Evolutionary conservation across 1,140 invertebrate species (phyloP), one percentile per base, ranked within the genome.

Genomic region (Dendroctonus valens): DNA sequence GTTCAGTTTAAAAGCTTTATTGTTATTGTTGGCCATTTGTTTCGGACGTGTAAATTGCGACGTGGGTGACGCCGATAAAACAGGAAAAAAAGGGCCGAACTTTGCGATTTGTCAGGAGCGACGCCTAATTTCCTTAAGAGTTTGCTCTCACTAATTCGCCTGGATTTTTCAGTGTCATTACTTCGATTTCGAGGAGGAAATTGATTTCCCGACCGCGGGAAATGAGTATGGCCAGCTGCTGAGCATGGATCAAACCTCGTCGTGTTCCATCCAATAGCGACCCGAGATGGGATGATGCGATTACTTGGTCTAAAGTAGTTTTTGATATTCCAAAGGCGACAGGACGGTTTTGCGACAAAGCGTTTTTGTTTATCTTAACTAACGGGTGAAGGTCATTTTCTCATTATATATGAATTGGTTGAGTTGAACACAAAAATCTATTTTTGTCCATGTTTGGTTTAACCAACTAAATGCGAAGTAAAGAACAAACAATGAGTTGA

Each of bases 151-250:
- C 52, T 69, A 69, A 65, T 54, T n/a, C 8, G 44, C n/a, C 39
- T 50, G 12, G 65, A 63, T 71, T 67, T 75, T 75, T 54, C 72
- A 77, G 76, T 77, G 76, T 70, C 76, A 77, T 67, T 77, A 77
- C 65, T 77, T 77, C 68, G 76, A 77, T 59, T 77, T 76, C 70
- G 74, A 77, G 53, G 76, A 77, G 62, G 76, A 77, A 67, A 72
- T 75, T 59, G 76, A 77, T 58, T 77, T 75, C 55, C 54, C 73
- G 41, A 72, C 69, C 12, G 53, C 58, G 37, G 66, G 69, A 59
- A 68, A 68, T 63, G 71, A 72, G 46, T 72, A 70, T 55, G 67
- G 69, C 39, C 55, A 59, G 7, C 71, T 73, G 14, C 71, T 71
- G 63, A 68, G 69, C 67, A 70, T 77, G 57, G 74, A 75, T 68